Percentiles rank a stretch among this genome's conserved stretches.
These are phyloP conservation scores for Nicator chloris DNA, from an alignment of 2,113 vertebrate genomes.

Conservation along the genomic window DNA sequence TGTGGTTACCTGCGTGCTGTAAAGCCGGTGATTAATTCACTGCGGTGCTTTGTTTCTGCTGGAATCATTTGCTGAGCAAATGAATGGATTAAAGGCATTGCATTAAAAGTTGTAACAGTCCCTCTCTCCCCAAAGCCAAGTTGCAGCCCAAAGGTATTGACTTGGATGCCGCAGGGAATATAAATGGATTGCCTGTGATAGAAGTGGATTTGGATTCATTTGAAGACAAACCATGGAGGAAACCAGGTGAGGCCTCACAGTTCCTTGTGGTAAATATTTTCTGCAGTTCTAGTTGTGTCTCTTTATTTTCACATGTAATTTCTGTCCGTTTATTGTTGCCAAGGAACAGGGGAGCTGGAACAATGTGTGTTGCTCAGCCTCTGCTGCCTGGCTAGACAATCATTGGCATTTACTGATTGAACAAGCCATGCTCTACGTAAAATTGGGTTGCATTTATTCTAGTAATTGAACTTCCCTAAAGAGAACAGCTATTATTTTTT, in stretches of 20 bases:
- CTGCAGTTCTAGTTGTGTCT: not conserved
- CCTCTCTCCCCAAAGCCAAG: conserved; percentile 66
- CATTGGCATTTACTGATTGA: not conserved
- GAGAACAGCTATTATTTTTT: not conserved
- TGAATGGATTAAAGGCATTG: not conserved
- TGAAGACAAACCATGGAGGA: conserved; percentile 80
- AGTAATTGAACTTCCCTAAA: not conserved
- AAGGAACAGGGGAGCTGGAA: not conserved
- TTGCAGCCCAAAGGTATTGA: conserved; percentile 75
- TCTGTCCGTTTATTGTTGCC: not conserved
- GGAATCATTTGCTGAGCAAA: not conserved
- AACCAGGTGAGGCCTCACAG: conserved; percentile 73
- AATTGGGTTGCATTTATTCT: not conserved
- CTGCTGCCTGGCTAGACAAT: not conserved
- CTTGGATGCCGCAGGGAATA: conserved; percentile 69
- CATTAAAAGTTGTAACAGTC: not conserved
- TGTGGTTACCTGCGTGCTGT: not conserved
- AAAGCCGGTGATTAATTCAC: not conserved
- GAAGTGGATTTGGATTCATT: conserved; percentile 78
- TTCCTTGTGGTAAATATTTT: conserved; percentile 62
- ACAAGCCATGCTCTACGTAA: not conserved
- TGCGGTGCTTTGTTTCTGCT: not conserved
- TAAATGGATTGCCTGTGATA: conserved; percentile 74
- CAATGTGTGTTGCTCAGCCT: not conserved
- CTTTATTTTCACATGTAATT: not conserved